Evolutionary conservation across 2,113 vertebrate species (phyloP).

Genomic region (Nannospalax galili): DNA sequence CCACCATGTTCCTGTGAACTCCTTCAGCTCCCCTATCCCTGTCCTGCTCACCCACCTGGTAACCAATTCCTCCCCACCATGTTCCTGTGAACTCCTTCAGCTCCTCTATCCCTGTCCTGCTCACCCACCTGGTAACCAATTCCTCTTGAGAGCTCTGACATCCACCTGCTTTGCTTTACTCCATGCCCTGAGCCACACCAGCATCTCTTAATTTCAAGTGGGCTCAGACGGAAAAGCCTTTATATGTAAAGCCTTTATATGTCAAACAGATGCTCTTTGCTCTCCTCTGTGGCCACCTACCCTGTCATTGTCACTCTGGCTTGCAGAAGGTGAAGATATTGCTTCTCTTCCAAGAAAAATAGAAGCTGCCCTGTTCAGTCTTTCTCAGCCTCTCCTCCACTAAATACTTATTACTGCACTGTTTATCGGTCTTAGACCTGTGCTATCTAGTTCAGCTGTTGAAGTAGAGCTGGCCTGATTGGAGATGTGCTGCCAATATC

Average conservation of each 20-base stretch:
- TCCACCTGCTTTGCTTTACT: neutral
- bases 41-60: neutral
- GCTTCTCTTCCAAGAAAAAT: neutral
- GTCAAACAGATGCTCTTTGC: neutral
- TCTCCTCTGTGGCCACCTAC: neutral
- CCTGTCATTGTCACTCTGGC: neutral
- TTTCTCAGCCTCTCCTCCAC: neutral
- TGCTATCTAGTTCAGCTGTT: neutral
- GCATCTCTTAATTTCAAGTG: neutral
- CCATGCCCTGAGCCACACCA: neutral
- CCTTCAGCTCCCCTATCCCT: neutral
- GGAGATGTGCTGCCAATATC: neutral
- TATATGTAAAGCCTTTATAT: neutral
- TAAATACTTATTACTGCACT: neutral
- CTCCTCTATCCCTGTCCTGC: neutral
- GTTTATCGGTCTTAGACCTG: neutral
- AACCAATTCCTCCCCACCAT: neutral
- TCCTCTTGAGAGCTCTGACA: neutral
- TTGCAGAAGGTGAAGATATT: neutral
- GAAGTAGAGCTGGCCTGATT: conserved; percentile 4
- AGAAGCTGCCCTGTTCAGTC: neutral
- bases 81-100: neutral
- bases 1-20: accelerated
- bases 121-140: neutral
- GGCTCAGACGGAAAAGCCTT: neutral